These are phyloP conservation scores for Prorops nasuta DNA, from an alignment of 1,140 invertebrate species.

Conservation along the genomic window DNA sequence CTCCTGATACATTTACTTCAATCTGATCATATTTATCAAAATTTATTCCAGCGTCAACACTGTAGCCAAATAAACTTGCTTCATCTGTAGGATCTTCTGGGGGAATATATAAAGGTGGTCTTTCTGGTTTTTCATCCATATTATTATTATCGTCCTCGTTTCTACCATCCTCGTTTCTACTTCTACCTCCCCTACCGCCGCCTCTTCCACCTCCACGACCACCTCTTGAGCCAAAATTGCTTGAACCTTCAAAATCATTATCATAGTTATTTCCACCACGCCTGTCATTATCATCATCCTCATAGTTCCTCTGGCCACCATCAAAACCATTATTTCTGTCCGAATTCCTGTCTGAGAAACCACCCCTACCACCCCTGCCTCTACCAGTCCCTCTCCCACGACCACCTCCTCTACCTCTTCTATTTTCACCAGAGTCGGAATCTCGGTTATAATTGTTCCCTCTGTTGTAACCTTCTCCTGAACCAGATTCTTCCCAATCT, in stretches of 20 bases:
- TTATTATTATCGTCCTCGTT: conserved; percentile 11
- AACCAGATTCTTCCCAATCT: conserved; percentile 15
- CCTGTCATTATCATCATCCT: conserved; percentile 20
- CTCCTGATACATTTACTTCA: conserved; percentile 73
- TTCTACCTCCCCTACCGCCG: conserved; percentile 3
- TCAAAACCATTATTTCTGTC: conserved; percentile 9
- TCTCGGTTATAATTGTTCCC: conserved; percentile 1
- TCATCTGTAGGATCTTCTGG: conserved; percentile 72
- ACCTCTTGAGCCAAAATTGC: conserved; percentile 14
- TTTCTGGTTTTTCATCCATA: conserved; percentile 41
- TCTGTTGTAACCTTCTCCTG: background rate
- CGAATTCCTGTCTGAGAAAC: background rate
- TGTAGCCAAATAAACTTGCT: conserved; percentile 67
- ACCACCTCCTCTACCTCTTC: conserved; percentile 12
- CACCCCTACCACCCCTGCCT: conserved; percentile 8
- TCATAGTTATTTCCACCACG: conserved; percentile 15
- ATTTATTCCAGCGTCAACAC: conserved; percentile 80
- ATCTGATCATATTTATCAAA: conserved; percentile 86
- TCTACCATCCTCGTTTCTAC: conserved; percentile 7
- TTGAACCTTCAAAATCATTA: background rate
- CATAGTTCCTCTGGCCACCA: conserved; percentile 4
- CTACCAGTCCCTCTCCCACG: conserved; percentile 15
- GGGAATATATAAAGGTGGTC: conserved; percentile 74
- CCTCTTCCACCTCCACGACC: conserved; percentile 3
- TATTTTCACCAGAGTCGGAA: conserved; percentile 10